Evolutionary conservation across 1,140 invertebrate genomes (phyloP).

Genomic region (Propsilocerus akamusi): DNA sequence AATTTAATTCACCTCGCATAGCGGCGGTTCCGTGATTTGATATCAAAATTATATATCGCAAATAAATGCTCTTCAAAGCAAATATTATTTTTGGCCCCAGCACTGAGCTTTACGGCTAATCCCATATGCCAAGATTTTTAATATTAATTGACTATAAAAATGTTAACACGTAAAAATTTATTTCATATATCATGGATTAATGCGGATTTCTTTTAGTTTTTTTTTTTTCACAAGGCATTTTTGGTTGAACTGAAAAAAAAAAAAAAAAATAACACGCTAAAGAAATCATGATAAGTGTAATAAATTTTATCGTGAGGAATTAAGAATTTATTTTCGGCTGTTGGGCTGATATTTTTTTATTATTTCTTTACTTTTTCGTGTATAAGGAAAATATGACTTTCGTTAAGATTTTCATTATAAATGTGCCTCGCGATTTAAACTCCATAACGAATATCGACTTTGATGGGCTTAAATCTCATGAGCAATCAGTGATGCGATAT

Average conservation of each 20-base stretch:
- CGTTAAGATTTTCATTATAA: neutral
- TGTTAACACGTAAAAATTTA: constrained; percentile 1
- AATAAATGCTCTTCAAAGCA: neutral
- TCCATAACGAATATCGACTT: constrained; percentile 2
- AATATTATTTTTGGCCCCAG: neutral
- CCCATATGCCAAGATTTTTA: constrained; percentile 2
- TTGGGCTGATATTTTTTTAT: neutral
- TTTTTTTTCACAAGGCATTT: too few species aligned
- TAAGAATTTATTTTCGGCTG: neutral
- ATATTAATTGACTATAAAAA: constrained; percentile 4
- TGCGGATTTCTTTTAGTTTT: neutral
- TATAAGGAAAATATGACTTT: too few species aligned
- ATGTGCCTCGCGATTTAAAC: neutral
- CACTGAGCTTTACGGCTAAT: neutral
- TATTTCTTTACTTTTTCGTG: too few species aligned
- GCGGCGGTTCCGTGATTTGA: neutral
- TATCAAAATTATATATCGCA: neutral
- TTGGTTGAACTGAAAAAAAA: neutral
- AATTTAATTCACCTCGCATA: constrained; percentile 1
- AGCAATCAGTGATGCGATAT: neutral
- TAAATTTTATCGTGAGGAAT: constrained; percentile 3
- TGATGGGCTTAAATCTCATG: neutral
- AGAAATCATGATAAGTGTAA: constrained; percentile 3
- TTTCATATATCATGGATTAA: constrained; percentile 4
- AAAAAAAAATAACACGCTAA: neutral